These are phyloP conservation scores for Hofmannophila pseudospretella DNA, from an alignment of 2,888 invertebrate species.

Conservation along the genomic window DNA sequence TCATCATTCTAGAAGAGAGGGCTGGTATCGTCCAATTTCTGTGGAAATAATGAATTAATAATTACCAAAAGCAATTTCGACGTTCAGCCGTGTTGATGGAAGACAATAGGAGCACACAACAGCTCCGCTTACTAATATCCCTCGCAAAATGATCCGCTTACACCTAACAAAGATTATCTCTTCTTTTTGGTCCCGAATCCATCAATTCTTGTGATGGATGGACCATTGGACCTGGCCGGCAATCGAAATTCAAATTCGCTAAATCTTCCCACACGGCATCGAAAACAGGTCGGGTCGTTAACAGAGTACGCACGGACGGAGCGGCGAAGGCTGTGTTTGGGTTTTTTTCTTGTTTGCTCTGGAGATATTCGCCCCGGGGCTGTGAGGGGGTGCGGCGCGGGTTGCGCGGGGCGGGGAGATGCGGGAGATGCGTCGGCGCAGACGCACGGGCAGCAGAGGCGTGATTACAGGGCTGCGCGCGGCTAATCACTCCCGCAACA, in stretches of 20 bases:
- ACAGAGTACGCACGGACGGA: slow-evolving; percentile 50
- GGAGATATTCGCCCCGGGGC: slow-evolving; percentile 59
- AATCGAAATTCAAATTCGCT: slow-evolving; percentile 77
- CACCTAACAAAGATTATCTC: slow-evolving; percentile 58
- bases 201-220: slow-evolving; percentile 77
- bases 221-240: slow-evolving; percentile 54
- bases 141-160: slow-evolving; percentile 63
- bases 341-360: slow-evolving; percentile 63
- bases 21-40: too few relatives aligned
- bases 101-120: slow-evolving; percentile 50
- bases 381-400: slow-evolving; percentile 24
- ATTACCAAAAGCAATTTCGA: slow-evolving; percentile 12
- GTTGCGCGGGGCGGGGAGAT: slow-evolving; percentile 20
- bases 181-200: slow-evolving; percentile 72
- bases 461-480: slow-evolving; percentile 71
- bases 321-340: slow-evolving; percentile 40
- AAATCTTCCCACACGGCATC: slow-evolving; percentile 74
- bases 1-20: too few relatives aligned
- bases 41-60: too few relatives aligned
- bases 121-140: slow-evolving; percentile 64
- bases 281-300: slow-evolving; percentile 73
- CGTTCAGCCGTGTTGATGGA: slow-evolving; percentile 16
- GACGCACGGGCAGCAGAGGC: slow-evolving; percentile 68
- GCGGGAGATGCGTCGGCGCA: slow-evolving; percentile 50
- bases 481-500: slow-evolving; percentile 69